Evolutionary conservation across 2,888 invertebrate genomes (phyloP), one percentile per base, ranked within the genome.

Genomic region (Junonia oenone): DNA sequence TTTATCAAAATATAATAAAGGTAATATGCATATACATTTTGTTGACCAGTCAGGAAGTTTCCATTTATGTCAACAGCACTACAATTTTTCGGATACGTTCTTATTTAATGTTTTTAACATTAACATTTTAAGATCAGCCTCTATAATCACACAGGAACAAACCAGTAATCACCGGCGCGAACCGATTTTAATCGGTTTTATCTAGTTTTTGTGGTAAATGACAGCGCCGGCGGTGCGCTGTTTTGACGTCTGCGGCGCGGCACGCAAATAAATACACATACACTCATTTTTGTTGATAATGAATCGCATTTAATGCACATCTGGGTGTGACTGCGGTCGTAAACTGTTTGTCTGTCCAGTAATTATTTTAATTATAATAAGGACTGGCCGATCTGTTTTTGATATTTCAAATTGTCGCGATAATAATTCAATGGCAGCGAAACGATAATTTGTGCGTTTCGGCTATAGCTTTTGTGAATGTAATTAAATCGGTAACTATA

Each of bases 221-320:
- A 79, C 78, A 62, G 68, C 70, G 69, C 61, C 63, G 66, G 71
- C 66, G 68, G 65, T 68, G 61, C 67, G 71, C 76, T 80, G 83
- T 76, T 76, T 73, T 85, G 88, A 87, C 87, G 73, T 75, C 66
- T 77, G 83, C 68, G 83, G 73, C 68, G 64, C 68, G 60, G 54
- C 63, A 66, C 63, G 67, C 76, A 78, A 78, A 85, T 83, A 85
- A 86, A 88, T 84, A 83, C 81, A 83, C 80, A 83, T 81, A 83
- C 79, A 69, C 80, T 81, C 81, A 87, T 90, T 89, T 89, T 89
- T 89, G 87, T 76, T 88, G 81, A 87, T 90, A 88, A 89, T 86
- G 85, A 86, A 83, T 84, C 76, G 79, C 72, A 75, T 79, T 80
- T 81, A 83, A 83, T 79, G 76, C 78, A 77, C 81, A 79, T 72